These are phyloP conservation scores for Amphiduros pacificus DNA, from an alignment of 2,888 invertebrate genomes.

Conservation along the genomic window DNA sequence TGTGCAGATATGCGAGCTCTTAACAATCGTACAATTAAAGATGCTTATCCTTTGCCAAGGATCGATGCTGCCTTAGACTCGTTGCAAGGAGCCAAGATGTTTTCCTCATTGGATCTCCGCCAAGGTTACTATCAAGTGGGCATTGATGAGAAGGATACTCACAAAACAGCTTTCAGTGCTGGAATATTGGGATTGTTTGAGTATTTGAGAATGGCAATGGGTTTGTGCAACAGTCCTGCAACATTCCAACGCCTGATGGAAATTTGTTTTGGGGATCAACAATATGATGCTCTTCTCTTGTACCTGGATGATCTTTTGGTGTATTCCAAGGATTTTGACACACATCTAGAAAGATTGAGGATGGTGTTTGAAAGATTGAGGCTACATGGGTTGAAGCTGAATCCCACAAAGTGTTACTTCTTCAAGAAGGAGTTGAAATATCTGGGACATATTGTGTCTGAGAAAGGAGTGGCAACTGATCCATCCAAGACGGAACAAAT, in stretches of 20 bases:
- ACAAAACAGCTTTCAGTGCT: slow-evolving; percentile 34
- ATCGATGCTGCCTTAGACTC: slow-evolving; percentile 24
- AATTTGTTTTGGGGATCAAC: slow-evolving; percentile 19
- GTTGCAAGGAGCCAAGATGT: slow-evolving; percentile 28
- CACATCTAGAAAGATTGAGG: slow-evolving; percentile 24
- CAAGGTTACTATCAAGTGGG: slow-evolving; percentile 37
- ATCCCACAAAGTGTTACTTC: slow-evolving; percentile 33
- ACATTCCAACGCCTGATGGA: slow-evolving; percentile 35
- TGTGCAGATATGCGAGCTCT: slow-evolving; percentile 28
- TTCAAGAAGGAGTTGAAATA: slow-evolving; percentile 12
- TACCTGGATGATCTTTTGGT: slow-evolving; percentile 34
- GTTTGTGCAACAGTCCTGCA: slow-evolving; percentile 32
- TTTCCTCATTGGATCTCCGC: slow-evolving; percentile 29
- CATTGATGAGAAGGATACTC: slow-evolving; percentile 22
- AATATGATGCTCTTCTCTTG: slow-evolving; percentile 23
- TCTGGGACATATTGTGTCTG: slow-evolving; percentile 16
- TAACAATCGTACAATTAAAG: slow-evolving; percentile 24
- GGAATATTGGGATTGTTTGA: slow-evolving; percentile 26
- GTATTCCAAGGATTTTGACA: slow-evolving; percentile 24
- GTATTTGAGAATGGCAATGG: slow-evolving; percentile 26
- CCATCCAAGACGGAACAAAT: slow-evolving; percentile 9
- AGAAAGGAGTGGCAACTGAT: slow-evolving; percentile 5
- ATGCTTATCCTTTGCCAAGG: slow-evolving; percentile 26
- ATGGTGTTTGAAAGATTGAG: too few species aligned
- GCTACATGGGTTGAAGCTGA: too few species aligned